These are phyloP conservation scores for Pedicia rivosa DNA, from an alignment of 2,888 invertebrate genomes.

Conservation along the genomic window DNA sequence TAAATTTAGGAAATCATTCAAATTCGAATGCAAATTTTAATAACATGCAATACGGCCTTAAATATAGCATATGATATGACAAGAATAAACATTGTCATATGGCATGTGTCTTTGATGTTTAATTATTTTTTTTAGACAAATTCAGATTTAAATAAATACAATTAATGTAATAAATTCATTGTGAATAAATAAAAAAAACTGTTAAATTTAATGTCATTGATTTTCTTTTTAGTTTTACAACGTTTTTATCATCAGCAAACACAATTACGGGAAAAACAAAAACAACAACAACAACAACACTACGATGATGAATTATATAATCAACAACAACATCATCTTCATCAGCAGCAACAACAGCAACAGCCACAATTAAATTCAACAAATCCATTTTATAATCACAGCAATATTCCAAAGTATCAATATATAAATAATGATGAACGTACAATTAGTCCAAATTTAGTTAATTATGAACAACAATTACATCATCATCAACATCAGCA, in stretches of 20 bases:
- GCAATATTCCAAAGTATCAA: slow-evolving; percentile 19
- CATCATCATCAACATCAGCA: slow-evolving; percentile 5
- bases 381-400: slow-evolving; percentile 25
- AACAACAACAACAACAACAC: slow-evolving; percentile 14
- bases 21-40: no score
- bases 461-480: no score
- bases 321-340: no score
- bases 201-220: background rate
- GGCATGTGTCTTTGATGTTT: no score
- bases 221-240: slow-evolving; percentile 39
- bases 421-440: no score
- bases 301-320: slow-evolving; percentile 4
- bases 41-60: no score
- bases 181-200: background rate
- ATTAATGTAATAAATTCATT: no score
- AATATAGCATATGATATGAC: no score
- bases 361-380: slow-evolving; percentile 13
- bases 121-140: no score
- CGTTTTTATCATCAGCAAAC: slow-evolving; percentile 65
- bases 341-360: slow-evolving; percentile 21
- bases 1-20: background rate
- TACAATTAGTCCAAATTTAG: no score
- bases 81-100: no score
- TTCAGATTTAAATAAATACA: no score
- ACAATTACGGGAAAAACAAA: slow-evolving; percentile 44